phyloP scores from a whole-genome alignment of 2,797 vertebrate species.

The Steatocranus sp. region DNA sequence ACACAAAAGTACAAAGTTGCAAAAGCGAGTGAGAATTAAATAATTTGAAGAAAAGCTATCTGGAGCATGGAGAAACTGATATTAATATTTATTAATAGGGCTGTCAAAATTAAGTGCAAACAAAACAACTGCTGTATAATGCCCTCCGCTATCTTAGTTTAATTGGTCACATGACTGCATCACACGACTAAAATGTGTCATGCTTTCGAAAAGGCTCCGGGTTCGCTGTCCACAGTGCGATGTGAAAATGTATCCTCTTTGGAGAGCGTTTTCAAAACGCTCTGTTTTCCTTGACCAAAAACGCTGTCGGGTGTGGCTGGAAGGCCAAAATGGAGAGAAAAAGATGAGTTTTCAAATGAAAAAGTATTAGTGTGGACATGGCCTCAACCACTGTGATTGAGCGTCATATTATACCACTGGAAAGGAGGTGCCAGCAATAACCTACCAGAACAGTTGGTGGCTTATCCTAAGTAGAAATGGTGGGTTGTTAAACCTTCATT shows the following conservation, averaged over 20 bases:
- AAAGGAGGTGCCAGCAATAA: neutral
- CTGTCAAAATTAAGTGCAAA: neutral
- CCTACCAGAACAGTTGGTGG: neutral
- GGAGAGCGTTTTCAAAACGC: fast-evolving
- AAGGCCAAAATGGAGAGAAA: neutral
- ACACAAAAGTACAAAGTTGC: neutral
- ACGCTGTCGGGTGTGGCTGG: fast-evolving
- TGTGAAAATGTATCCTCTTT: fast-evolving
- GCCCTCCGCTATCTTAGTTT: neutral
- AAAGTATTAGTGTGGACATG: neutral
- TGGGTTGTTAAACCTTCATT: neutral
- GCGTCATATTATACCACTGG: fast-evolving
- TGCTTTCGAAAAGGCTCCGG: fast-evolving
- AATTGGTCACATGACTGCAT: fast-evolving
- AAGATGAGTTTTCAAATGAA: neutral
- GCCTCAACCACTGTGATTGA: fast-evolving
- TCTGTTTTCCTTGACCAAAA: neutral
- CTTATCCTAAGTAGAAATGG: neutral
- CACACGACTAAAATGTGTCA: neutral
- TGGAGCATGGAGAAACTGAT: fast-evolving
- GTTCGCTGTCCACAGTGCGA: neutral
- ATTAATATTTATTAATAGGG: neutral
- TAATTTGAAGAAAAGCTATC: neutral
- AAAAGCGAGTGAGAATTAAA: neutral
- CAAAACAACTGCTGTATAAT: neutral